phyloP scores from a whole-genome alignment of 35 echinoderm and acorn worm species.

The Heliocidaris erythrogramma region DNA sequence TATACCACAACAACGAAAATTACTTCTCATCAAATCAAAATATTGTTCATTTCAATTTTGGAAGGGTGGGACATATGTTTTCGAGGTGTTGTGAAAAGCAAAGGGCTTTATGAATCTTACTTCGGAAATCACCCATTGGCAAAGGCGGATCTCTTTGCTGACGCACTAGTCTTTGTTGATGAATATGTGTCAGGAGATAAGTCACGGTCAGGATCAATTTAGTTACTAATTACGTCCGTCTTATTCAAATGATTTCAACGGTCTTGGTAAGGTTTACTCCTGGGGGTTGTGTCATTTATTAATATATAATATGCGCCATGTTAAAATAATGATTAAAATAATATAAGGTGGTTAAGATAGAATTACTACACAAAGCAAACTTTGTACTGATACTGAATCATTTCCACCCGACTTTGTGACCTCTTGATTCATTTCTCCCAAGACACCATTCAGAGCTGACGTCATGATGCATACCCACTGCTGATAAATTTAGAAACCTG shows the following conservation, averaged over 20 bases:
- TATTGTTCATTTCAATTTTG: too few relatives aligned
- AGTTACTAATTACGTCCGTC: conserved; percentile 8
- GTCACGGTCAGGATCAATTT: background rate
- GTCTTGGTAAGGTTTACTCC: too few relatives aligned
- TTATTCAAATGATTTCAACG: background rate
- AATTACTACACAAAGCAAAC: too few relatives aligned
- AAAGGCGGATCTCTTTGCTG: background rate
- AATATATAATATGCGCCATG: too few relatives aligned
- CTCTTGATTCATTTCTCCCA: background rate
- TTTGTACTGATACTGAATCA: background rate
- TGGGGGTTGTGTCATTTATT: too few relatives aligned
- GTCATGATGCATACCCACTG: background rate
- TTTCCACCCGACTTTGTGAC: background rate
- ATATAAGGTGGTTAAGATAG: too few relatives aligned
- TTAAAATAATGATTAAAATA: background rate
- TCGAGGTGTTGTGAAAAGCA: background rate
- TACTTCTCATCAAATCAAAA: too few relatives aligned
- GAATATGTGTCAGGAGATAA: background rate
- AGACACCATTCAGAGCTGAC: background rate
- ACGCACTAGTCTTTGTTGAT: background rate
- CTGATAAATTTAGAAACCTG: too few relatives aligned
- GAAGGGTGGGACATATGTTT: background rate
- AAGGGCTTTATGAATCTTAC: background rate
- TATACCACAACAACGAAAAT: too few relatives aligned
- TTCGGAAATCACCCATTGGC: background rate